phyloP scores from a whole-genome alignment of 2,113 vertebrate species.

The Solenodon paradoxus region DNA sequence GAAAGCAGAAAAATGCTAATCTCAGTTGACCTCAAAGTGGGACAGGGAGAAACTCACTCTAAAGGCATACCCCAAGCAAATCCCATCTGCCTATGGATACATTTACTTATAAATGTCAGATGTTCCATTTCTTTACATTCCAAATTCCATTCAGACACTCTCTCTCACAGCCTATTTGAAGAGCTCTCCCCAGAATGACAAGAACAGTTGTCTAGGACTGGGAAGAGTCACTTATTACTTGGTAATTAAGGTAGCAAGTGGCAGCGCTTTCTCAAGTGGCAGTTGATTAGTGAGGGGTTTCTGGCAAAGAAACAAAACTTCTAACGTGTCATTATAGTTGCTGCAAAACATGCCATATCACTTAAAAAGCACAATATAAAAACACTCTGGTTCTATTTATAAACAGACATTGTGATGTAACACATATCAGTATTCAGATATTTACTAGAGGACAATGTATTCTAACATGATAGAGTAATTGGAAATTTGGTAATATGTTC shows the following conservation, averaged over 20 bases:
- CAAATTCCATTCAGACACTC: background rate
- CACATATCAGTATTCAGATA: slow-evolving; percentile 66
- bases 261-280: slow-evolving; percentile 17
- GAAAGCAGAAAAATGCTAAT: background rate
- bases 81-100: background rate
- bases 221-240: slow-evolving; percentile 21
- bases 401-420: slow-evolving; percentile 75
- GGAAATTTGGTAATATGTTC: slow-evolving; percentile 77
- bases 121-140: background rate
- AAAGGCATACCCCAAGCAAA: background rate
- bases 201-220: background rate
- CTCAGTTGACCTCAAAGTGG: background rate
- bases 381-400: slow-evolving; percentile 64
- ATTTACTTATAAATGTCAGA: background rate
- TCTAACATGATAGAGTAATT: slow-evolving; percentile 77
- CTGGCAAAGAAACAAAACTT: slow-evolving; percentile 13
- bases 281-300: background rate
- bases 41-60: background rate
- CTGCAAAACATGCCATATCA: slow-evolving; percentile 41
- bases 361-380: slow-evolving; percentile 64
- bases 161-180: background rate
- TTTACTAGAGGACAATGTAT: slow-evolving; percentile 73
- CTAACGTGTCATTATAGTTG: slow-evolving; percentile 9
- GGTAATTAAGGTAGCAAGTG: slow-evolving; percentile 34
- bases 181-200: slow-evolving; percentile 15